Conservation (phyloP, 1,140 invertebrate species). For the Drosophila kanapiae region DNA sequence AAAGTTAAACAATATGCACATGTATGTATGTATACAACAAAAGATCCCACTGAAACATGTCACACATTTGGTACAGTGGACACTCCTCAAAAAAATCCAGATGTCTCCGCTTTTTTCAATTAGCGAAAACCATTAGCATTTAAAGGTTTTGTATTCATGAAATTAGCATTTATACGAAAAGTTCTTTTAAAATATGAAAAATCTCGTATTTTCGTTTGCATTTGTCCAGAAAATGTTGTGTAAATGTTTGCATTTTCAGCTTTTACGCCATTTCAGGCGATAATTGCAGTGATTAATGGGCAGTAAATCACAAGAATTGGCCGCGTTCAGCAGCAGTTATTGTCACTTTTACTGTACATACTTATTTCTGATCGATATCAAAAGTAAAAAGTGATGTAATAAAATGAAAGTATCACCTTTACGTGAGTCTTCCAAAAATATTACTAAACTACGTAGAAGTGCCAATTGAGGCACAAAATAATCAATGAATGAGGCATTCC, state of each 20-base stretch:
- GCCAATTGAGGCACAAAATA: background rate
- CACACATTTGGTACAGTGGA: background rate
- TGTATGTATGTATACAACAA: too few species aligned
- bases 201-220: background rate
- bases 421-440: background rate
- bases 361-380: background rate
- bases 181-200: background rate
- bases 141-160: background rate
- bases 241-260: background rate
- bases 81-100: background rate
- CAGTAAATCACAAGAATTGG: slow-evolving; percentile 1
- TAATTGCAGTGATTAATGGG: slow-evolving; percentile 20
- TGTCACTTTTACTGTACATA: background rate
- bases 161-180: slow-evolving; percentile 9
- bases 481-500: background rate
- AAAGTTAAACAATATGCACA: background rate
- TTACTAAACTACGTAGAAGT: background rate
- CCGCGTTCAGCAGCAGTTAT: background rate
- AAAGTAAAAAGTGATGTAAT: slow-evolving; percentile 1
- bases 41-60: slow-evolving; percentile 25
- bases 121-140: slow-evolving; percentile 17
- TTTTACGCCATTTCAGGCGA: background rate
- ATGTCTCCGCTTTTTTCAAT: slow-evolving; percentile 4
- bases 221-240: slow-evolving; percentile 16
- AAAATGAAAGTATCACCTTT: background rate